Evolutionary conservation across 2,113 vertebrate species (phyloP), one percentile per base, ranked within the genome.

Genomic region (Terrapene triunguis): DNA sequence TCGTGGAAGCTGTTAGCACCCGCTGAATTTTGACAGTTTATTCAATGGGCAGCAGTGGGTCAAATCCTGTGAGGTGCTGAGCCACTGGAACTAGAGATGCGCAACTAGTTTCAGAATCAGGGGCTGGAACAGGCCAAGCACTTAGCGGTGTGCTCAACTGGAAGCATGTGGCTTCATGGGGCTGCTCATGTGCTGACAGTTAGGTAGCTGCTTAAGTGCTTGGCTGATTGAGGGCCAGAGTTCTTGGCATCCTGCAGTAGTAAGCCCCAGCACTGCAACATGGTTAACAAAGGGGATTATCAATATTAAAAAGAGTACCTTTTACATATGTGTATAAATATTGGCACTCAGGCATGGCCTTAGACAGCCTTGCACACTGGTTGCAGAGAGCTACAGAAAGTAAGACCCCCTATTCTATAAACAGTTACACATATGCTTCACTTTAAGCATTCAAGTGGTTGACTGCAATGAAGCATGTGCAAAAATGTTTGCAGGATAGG

Each of bases 1-100:
- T 35, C 80, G 86, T 44, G 92, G 94, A 94, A 97, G 86, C 90
- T 93, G 90, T 91, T 96, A 94, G 82, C n/a, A 92, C 87, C 86
- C 87, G 38, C 59, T 10, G 53, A 57, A 32, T 82, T 97, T 95
- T 92, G 96, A 89, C 62, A 97, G 85, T 93, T 93, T 94, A 90
- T 96, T 94, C 76, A 80, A 44, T 32, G 78, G 50, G 62, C 89
- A 91, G 62, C 35, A 5, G 10, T 85, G n/a, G 93, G 59, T 65
- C 88, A 88, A 42, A 50, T 95, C 87, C 82, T 74, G 82, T 42
- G 55, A 51, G 78, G 89, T 79, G 44, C 50, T 85, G 50, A 48
- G 59, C 51, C 38, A 54, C 5, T 0, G 24, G 76, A 85, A 47
- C 80, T 4, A 2, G 89, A 91, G 82, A 54, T 62, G 47, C 83